Evolutionary conservation across 1,140 invertebrate species (phyloP).

Genomic region (Sminthurinus signatus): DNA sequence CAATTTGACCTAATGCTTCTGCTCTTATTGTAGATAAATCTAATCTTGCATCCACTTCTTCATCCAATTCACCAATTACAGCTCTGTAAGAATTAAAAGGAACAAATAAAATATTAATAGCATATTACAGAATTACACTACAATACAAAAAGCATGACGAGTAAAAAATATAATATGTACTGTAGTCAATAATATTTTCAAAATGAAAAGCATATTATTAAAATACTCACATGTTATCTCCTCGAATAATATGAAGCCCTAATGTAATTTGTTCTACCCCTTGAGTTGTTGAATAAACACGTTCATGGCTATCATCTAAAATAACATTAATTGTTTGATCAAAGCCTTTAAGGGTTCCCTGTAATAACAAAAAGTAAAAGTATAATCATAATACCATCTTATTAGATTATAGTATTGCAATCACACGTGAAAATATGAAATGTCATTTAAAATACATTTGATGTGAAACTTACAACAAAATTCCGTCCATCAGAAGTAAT

Average conservation of each 20-base stretch:
- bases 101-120: too few relatives aligned
- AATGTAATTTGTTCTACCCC: conserved; percentile 95
- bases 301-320: conserved; percentile 93
- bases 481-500: conserved; percentile 91
- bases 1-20: conserved; percentile 79
- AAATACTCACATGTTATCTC: conserved; percentile 86
- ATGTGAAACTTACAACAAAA: conserved; percentile 75
- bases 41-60: conserved; percentile 75
- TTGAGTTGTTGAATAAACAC: conserved; percentile 86
- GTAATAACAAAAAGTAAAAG: too few relatives aligned
- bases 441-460: too few relatives aligned
- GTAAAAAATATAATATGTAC: too few relatives aligned
- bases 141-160: too few relatives aligned
- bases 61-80: conserved; percentile 85
- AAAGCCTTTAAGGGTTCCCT: conserved; percentile 84
- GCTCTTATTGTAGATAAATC: conserved; percentile 79
- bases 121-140: too few relatives aligned
- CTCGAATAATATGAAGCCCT: conserved; percentile 92
- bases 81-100: too few relatives aligned
- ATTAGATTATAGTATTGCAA: too few relatives aligned
- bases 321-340: conserved; percentile 98
- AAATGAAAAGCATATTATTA: too few relatives aligned
- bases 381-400: too few relatives aligned
- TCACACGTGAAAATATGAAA: too few relatives aligned
- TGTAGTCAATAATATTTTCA: too few relatives aligned